A percentile compares a stretch with the other conserved stretches of the same genome.
phyloP scores from a whole-genome alignment of 2,888 invertebrate species.

The Pachycephus smyrnensis region DNA sequence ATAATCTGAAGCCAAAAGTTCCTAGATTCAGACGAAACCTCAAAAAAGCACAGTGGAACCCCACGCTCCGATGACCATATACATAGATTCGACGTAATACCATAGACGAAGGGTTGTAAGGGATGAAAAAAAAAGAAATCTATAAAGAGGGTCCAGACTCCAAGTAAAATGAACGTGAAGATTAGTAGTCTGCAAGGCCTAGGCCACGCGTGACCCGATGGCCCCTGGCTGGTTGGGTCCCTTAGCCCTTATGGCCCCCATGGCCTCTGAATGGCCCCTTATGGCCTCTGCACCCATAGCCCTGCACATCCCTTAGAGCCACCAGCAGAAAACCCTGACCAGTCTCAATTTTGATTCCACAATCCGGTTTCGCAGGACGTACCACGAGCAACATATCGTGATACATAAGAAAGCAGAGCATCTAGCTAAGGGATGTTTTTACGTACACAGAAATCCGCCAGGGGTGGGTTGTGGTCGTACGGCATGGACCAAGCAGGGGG shows the following conservation, averaged over 20 bases:
- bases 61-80: neutral
- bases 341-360: conserved; percentile 60
- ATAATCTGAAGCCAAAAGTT: neutral
- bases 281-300: conserved; percentile 33
- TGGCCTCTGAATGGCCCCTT: conserved; percentile 1
- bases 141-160: neutral
- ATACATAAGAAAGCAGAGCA: neutral
- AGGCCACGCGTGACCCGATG: conserved; percentile 45
- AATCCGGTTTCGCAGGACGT: conserved; percentile 42
- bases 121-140: neutral
- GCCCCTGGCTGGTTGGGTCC: conserved; percentile 38
- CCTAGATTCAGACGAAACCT: neutral
- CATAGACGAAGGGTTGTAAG: neutral
- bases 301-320: conserved; percentile 1
- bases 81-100: neutral
- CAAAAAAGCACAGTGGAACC: neutral
- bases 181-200: conserved; percentile 26
- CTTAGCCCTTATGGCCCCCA: neutral
- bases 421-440: neutral
- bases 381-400: neutral
- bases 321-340: conserved; percentile 55
- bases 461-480: neutral
- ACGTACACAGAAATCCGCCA: neutral
- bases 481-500: neutral
- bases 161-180: conserved; percentile 12